Evolutionary conservation across 2,797 vertebrate genomes (phyloP).

Genomic region (Anolis apletophallus): DNA sequence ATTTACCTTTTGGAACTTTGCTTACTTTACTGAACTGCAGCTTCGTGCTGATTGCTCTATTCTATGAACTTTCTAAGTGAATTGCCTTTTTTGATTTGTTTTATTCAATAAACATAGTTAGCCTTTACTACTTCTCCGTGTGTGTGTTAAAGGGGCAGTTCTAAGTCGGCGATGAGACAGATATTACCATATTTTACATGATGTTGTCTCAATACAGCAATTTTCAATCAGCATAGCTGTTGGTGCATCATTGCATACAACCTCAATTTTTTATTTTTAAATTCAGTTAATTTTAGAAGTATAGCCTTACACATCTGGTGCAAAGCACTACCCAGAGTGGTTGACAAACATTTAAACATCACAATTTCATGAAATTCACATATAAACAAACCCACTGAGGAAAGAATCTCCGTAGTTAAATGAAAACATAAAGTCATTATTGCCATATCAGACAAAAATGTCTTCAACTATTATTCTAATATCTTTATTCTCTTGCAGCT

Average conservation of each 20-base stretch:
- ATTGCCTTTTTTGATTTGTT: too few relatives aligned
- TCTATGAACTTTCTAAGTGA: too few relatives aligned
- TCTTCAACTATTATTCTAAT: not conserved
- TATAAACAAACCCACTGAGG: not conserved
- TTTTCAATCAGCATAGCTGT: not conserved
- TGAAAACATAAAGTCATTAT: not conserved
- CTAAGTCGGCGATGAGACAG: too few relatives aligned
- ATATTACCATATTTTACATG: not conserved
- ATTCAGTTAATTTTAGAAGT: not conserved
- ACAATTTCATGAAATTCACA: not conserved
- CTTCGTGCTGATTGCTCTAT: too few relatives aligned
- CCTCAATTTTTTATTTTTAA: too few relatives aligned
- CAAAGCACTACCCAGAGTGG: not conserved
- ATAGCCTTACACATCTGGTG: not conserved
- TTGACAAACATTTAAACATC: not conserved
- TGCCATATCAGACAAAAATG: not conserved
- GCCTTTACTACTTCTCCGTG: too few relatives aligned
- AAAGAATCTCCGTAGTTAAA: not conserved
- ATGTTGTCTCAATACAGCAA: not conserved
- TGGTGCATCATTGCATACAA: not conserved
- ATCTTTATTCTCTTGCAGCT: too few relatives aligned
- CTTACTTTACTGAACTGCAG: too few relatives aligned
- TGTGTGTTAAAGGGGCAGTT: too few relatives aligned
- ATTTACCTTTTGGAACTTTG: too few relatives aligned
- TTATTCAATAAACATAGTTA: too few relatives aligned